A percentile compares a stretch with the other conserved stretches of the same genome.
Conservation (phyloP, 2,797 vertebrate species). For the Cheirogaleus major region DNA sequence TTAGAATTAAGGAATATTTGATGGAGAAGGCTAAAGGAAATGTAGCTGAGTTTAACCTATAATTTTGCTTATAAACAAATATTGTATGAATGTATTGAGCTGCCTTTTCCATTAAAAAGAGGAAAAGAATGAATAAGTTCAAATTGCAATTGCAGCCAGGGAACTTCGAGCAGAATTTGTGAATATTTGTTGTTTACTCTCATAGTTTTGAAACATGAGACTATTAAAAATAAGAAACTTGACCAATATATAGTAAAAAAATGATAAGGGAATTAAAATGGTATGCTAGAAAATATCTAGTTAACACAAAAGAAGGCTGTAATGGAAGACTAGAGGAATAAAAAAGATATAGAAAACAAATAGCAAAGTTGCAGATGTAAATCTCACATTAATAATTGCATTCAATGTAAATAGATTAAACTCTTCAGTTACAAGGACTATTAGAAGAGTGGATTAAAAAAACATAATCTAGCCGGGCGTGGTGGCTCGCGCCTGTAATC, state of each 20-base stretch:
- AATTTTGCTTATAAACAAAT: not conserved
- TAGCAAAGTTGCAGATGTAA: too few relatives aligned
- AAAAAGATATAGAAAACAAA: too few relatives aligned
- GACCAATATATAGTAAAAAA: not conserved
- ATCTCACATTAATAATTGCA: too few relatives aligned
- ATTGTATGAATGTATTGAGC: not conserved
- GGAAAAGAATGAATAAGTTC: not conserved
- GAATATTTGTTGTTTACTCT: not conserved
- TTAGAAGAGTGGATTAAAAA: not conserved
- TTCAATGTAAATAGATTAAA: not conserved
- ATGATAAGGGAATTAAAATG: not conserved
- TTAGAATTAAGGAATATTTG: not conserved
- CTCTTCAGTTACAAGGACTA: not conserved
- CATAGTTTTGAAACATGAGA: not conserved
- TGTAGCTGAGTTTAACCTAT: not conserved
- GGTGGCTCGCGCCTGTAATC: too few relatives aligned
- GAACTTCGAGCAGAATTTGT: not conserved
- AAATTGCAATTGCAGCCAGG: not conserved
- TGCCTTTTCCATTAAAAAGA: not conserved
- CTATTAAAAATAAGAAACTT: slow-evolving; percentile 24
- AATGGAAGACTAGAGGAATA: too few relatives aligned
- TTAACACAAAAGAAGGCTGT: too few relatives aligned
- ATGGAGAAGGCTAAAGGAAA: not conserved
- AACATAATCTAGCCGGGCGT: too few relatives aligned
- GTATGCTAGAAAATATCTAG: too few relatives aligned